Percentiles rank a stretch among this genome's conserved stretches.
These are phyloP conservation scores for Macrosoma leucophasiata DNA, from an alignment of 2,888 invertebrate genomes.

Conservation along the genomic window DNA sequence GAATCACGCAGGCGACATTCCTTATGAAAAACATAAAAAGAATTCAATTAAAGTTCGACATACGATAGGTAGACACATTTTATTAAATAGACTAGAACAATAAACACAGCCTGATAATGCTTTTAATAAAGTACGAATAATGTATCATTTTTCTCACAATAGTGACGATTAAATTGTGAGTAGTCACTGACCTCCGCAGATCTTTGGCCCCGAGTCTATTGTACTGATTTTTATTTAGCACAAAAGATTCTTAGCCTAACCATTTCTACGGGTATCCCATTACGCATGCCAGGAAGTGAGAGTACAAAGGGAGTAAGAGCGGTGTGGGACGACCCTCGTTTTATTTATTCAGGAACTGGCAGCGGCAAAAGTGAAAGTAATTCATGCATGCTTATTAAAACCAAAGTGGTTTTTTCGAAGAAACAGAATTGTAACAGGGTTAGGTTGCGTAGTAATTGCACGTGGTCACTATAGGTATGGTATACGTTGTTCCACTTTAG, in stretches of 20 bases:
- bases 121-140: too few species aligned
- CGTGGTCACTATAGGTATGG: too few species aligned
- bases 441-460: too few species aligned
- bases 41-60: too few species aligned
- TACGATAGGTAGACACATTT: too few species aligned
- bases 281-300: conserved; percentile 62
- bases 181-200: conserved; percentile 23
- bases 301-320: conserved; percentile 58
- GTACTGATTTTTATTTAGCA: conserved; percentile 56
- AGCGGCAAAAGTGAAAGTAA: conserved; percentile 50
- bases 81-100: too few species aligned
- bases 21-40: too few species aligned
- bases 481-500: too few species aligned
- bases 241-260: conserved; percentile 49
- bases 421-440: conserved; percentile 46
- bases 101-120: too few species aligned
- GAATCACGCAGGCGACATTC: too few species aligned
- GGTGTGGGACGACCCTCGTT: conserved; percentile 57
- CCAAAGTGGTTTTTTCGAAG: conserved; percentile 47
- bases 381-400: conserved; percentile 68
- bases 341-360: conserved; percentile 63
- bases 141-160: too few species aligned
- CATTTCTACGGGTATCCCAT: conserved; percentile 61
- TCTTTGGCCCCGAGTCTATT: conserved; percentile 32
- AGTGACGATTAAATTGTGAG: neutral